Base-by-base conservation (phyloP, 2,113 vertebrate species). In the Acrocephalus kingi region DNA sequence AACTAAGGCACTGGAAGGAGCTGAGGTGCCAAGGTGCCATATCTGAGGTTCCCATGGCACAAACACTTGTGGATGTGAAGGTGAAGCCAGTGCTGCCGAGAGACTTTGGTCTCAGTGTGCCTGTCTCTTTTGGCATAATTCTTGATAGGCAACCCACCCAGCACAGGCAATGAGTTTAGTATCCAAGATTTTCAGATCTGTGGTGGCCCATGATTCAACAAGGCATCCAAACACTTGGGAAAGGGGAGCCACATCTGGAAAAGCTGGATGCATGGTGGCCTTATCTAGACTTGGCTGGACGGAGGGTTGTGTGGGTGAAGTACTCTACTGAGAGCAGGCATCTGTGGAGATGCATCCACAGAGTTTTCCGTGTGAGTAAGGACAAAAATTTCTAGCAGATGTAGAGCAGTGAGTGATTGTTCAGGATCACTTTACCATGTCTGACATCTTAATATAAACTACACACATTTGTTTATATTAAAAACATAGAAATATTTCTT, bases 341-440 rank as follows among this genome's bases (percentile, higher is more conserved):
- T 80, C 79, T 84, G 67, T 81, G 64, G 43, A 93, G 68, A 84
- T 62, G 14, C 23, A 74, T 55, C 72, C 61, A 80, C 18, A 43
- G 41, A 58, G 31, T 76, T 86, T 86, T 80, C 43, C 63, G 4
- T 63, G 37, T 72, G n/a, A 78, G 17, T 51, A 78, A n/a, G 58
- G 35, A 80, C 45, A 93, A 90, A 89, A 69, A 62, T 80, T 89
- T 95, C 66, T 89, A 76, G 63, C 91, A 96, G 74, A 95, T 85
- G 49, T 80, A 91, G 37, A 41, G 30, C 49, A 87, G 54, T 8
- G 89, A 94, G 28, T 41, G 76, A 73, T 91, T 80, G 78, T 74
- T 94, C 87, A 79, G 62, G 82, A 93, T 95, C 72, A 74, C 84
- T 88, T 95, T 93, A 88, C 63, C 51, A 31, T 23, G 59, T 63